Percentiles rank a stretch among this genome's conserved stretches.
Conservation (phyloP, 1,140 invertebrate species). For the Orussus abietinus region DNA sequence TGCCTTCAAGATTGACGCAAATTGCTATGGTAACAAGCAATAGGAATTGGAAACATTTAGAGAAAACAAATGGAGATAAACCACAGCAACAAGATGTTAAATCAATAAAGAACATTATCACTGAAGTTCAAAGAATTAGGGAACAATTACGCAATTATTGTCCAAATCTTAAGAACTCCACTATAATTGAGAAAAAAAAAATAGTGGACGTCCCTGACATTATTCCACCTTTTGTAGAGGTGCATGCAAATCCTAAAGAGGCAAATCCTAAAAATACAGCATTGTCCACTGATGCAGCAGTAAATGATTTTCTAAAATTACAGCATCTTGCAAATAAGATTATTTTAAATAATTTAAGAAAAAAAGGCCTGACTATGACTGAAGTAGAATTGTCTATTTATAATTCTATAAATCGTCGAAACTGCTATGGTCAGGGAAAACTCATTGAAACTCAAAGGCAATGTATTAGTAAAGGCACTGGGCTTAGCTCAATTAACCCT, state of each 20-base stretch:
- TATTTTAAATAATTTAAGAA: constrained; percentile 14
- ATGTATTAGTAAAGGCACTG: constrained; percentile 6
- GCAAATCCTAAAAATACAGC: constrained; percentile 8
- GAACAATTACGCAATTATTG: constrained; percentile 1
- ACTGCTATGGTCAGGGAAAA: constrained; percentile 18
- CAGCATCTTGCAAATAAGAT: constrained; percentile 13
- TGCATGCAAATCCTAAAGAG: constrained; percentile 3
- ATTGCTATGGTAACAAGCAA: no score
- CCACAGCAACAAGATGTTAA: constrained; percentile 2
- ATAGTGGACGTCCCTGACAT: constrained; percentile 2
- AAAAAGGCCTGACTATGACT: constrained; percentile 15
- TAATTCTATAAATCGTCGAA: constrained; percentile 15
- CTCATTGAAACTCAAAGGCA: constrained; percentile 10
- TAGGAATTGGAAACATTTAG: no score
- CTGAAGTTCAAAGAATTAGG: constrained; percentile 4
- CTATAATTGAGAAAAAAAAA: neutral
- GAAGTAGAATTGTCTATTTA: constrained; percentile 20
- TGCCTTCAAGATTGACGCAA: no score
- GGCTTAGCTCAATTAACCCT: neutral
- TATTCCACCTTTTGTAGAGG: constrained; percentile 15
- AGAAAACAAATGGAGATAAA: no score
- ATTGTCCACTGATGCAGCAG: constrained; percentile 15
- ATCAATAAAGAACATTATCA: constrained; percentile 3
- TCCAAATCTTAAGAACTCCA: neutral
- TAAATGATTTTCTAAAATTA: constrained; percentile 15